These are phyloP conservation scores for Gobio occitaniae DNA, from an alignment of 2,797 vertebrate species.

Conservation along the genomic window DNA sequence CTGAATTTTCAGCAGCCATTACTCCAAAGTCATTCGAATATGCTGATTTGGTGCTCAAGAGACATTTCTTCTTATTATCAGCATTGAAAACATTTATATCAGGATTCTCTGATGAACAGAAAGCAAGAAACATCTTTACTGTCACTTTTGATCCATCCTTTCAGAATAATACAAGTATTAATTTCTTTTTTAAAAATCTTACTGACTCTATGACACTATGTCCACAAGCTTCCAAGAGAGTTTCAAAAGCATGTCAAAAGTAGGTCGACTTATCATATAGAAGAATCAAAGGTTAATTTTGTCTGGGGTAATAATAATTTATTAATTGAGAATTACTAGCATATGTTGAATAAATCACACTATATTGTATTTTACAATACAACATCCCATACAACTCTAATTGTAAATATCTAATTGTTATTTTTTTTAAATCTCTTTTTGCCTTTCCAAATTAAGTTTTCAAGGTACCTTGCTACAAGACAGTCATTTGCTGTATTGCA, in stretches of 20 bases:
- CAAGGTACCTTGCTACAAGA: slow-evolving; percentile 74
- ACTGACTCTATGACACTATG: not conserved
- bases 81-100: not conserved
- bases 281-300: not conserved
- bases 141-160: not conserved
- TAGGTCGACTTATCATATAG: not conserved
- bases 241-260: not conserved
- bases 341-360: not conserved
- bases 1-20: not conserved
- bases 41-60: not conserved
- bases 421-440: slow-evolving; percentile 1
- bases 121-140: not conserved
- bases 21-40: not conserved
- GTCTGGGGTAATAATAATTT: not conserved
- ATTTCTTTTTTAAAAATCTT: not conserved
- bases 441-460: slow-evolving; percentile 65
- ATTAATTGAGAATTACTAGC: not conserved
- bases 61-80: not conserved
- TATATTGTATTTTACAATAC: not conserved
- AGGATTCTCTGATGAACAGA: not conserved
- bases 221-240: not conserved
- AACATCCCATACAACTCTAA: not conserved
- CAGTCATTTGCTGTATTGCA: slow-evolving; percentile 68
- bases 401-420: not conserved
- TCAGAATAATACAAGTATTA: not conserved